phyloP scores from a whole-genome alignment of 2,797 vertebrate genomes.

The Coluber constrictor region DNA sequence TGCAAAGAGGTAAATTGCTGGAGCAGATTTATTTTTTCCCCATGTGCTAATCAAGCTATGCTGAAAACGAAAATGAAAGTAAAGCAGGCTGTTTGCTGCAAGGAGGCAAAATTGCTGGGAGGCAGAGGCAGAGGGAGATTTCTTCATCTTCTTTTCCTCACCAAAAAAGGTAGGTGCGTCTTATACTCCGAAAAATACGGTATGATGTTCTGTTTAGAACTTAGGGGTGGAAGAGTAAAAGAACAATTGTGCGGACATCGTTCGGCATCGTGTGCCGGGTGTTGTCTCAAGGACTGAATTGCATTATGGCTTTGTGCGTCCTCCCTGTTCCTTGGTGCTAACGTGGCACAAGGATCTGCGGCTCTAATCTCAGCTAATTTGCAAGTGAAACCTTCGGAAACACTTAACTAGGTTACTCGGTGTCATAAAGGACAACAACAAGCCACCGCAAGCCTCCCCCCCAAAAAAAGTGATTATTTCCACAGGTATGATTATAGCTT shows the following conservation, averaged over 20 bases:
- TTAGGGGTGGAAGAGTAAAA: background rate
- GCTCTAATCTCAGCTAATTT: conserved; percentile 18
- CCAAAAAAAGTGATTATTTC: conserved; percentile 54
- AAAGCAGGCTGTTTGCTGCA: too few species aligned
- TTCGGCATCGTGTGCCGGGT: too few species aligned
- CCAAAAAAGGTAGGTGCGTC: too few species aligned
- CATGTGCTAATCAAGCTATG: too few species aligned
- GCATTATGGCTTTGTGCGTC: background rate
- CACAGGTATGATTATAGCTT: conserved; percentile 57
- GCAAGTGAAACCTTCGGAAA: conserved; percentile 31
- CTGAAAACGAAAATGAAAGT: too few species aligned
- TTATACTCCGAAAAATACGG: too few species aligned
- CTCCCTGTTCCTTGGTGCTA: conserved; percentile 15
- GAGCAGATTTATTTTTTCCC: too few species aligned
- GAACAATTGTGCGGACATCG: background rate
- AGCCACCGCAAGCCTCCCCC: conserved; percentile 33
- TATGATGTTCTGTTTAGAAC: background rate
- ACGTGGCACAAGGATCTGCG: conserved; percentile 20
- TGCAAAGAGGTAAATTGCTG: too few species aligned
- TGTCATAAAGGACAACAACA: conserved; percentile 50
- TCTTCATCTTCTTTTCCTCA: too few species aligned
- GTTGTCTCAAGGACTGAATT: background rate
- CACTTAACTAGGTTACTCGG: conserved; percentile 51
- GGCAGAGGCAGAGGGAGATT: too few species aligned
- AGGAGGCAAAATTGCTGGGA: too few species aligned